Conservation (phyloP, 1,140 invertebrate species). For the Harpegnathos saltator region DNA sequence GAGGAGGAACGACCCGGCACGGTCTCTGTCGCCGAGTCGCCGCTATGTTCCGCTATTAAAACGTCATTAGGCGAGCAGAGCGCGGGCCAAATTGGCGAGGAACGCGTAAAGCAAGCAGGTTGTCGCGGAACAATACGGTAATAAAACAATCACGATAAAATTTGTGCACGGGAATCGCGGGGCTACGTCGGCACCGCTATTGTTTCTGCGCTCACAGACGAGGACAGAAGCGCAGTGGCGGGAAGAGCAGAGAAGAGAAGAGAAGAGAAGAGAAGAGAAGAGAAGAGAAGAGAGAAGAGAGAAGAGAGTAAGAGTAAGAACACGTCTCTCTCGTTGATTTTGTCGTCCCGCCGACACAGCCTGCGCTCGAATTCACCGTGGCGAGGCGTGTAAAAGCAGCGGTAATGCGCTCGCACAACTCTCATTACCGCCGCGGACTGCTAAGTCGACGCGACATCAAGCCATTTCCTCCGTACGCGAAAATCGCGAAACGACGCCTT, state of each 20-base stretch:
- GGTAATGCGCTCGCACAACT: not conserved
- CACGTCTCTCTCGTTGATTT: not conserved
- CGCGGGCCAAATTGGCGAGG: not conserved
- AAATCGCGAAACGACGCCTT: too few species aligned
- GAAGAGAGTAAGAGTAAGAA: too few species aligned
- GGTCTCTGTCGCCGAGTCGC: not conserved
- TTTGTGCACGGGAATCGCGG: conserved; percentile 31
- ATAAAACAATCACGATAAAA: conserved; percentile 39
- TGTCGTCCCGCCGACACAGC: too few species aligned
- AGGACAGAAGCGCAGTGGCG: too few species aligned
- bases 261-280: too few species aligned
- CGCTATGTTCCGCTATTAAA: conserved; percentile 15
- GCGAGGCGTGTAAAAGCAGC: conserved; percentile 22
- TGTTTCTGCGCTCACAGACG: conserved; percentile 3
- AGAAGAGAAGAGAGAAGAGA: too few species aligned
- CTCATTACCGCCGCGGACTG: not conserved
- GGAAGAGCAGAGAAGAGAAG: not conserved
- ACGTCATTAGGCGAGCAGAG: not conserved
- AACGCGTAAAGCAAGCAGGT: not conserved
- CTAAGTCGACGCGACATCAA: not conserved
- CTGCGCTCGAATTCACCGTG: conserved; percentile 16
- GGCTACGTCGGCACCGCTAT: not conserved
- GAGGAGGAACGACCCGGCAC: not conserved
- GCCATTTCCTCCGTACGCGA: too few species aligned
- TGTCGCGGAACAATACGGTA: conserved; percentile 10